phyloP scores from a whole-genome alignment of 2,888 invertebrate genomes.

The Antheraea yamamai region DNA sequence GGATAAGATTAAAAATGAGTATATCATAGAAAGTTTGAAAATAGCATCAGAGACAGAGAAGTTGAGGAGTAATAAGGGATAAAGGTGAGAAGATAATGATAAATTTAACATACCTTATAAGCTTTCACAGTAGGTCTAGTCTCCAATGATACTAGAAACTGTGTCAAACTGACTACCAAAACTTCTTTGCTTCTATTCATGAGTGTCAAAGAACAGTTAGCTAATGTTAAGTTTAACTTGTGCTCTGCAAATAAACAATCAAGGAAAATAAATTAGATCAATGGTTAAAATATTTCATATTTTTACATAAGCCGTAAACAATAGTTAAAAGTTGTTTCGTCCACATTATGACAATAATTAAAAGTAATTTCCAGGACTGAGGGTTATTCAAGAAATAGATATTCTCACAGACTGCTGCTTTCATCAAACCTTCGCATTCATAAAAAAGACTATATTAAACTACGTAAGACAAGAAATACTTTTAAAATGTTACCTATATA shows the following conservation, averaged over 20 bases:
- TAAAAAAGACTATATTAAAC: background rate
- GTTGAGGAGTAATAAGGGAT: too few species aligned
- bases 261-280: background rate
- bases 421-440: background rate
- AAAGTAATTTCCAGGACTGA: background rate
- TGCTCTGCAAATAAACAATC: slow-evolving; percentile 81
- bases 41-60: too few species aligned
- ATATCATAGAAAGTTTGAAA: too few species aligned
- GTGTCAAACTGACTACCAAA: slow-evolving; percentile 86
- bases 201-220: slow-evolving; percentile 86
- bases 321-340: background rate
- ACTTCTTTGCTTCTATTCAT: slow-evolving; percentile 87
- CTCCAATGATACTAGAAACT: slow-evolving; percentile 86
- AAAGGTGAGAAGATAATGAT: too few species aligned
- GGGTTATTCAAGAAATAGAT: too few species aligned
- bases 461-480: background rate
- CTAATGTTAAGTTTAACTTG: slow-evolving; percentile 88
- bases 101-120: slow-evolving; percentile 76
- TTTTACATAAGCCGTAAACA: background rate
- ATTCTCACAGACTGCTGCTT: too few species aligned
- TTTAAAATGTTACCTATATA: slow-evolving; percentile 73
- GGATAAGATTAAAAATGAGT: too few species aligned
- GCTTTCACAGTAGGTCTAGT: slow-evolving; percentile 85
- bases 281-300: background rate
- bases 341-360: background rate